Evolutionary conservation across 2,888 invertebrate genomes (phyloP), one percentile per base, ranked within the genome.

Genomic region (Hyposoter didymator): DNA sequence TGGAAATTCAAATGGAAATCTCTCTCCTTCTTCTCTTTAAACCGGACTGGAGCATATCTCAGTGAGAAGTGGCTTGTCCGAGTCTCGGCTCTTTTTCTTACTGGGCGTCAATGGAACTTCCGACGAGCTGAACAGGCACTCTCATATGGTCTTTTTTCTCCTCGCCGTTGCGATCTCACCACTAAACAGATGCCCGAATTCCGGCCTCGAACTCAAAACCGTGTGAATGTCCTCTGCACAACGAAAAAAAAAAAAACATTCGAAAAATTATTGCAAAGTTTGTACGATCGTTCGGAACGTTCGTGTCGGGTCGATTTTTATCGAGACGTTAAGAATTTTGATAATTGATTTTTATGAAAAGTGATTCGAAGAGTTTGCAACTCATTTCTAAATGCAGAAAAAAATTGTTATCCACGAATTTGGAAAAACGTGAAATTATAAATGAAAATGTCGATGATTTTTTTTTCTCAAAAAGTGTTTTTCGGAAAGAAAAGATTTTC

Each of bases 171-270:
- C 91, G 69, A 85, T 85, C 76, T 78, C 90, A 12, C 86, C 89
- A 22, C 84, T 93, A 93, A 96, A 96, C 35, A 96, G 91, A 90
- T 95, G 95, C 2, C 95, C 92, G 87, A 95, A 95, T 85, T 96
- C 96, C 0, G 95, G 91, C 88, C 95, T 95, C 91, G 95, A 95
- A 89, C 95, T 94, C 0, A 96, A 95, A 90, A 94, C 96, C 3
- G 93, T 92, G 45, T 95, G 92, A 7, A 96, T 96, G 84, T 96
- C 95, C 89, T 96, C 96, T 96, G 94, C 76, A 49, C 2, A 70
- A 52, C 66, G 59, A 43, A 59, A 45, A 19, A n/a, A n/a, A n/a
- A n/a, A n/a, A n/a, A n/a, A n/a, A n/a, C n/a, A n/a, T n/a, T 39
- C 39, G 0, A 7, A 39, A 10, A 39, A 39, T 39, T 10, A 35